A percentile compares a stretch with the other conserved stretches of the same genome.
phyloP scores from a whole-genome alignment of 2,797 vertebrate species.

The Brachyrhaphis roseni region DNA sequence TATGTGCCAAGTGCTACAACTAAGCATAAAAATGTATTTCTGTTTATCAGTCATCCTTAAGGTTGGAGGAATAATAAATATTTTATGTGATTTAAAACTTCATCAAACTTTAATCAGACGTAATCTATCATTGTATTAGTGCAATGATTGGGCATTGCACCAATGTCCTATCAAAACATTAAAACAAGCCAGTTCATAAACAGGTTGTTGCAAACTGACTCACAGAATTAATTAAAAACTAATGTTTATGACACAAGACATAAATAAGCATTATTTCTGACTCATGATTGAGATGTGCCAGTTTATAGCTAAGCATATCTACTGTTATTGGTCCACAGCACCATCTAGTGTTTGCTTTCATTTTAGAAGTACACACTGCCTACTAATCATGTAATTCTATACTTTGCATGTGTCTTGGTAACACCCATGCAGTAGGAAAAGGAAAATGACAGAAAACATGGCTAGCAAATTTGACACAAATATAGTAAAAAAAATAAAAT shows the following conservation, averaged over 20 bases:
- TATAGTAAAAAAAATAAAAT: background rate
- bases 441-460: background rate
- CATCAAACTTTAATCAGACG: background rate
- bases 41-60: background rate
- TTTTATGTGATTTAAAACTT: background rate
- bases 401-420: background rate
- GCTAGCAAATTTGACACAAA: background rate
- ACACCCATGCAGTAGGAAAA: background rate
- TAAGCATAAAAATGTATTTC: background rate
- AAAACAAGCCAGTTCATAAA: background rate
- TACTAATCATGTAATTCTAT: background rate
- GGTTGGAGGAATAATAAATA: background rate
- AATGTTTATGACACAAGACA: background rate
- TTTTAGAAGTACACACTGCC: background rate
- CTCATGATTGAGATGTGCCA: background rate
- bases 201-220: conserved; percentile 1
- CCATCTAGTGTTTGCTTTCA: conserved; percentile 64
- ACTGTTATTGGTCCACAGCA: conserved; percentile 37
- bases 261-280: background rate
- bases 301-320: background rate
- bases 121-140: background rate
- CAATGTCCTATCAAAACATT: background rate
- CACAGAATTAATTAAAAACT: background rate
- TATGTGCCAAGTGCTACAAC: background rate
- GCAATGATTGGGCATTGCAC: no score